Evolutionary conservation across 1,140 invertebrate species (phyloP).

Genomic region (Amphibalanus amphitrite): DNA sequence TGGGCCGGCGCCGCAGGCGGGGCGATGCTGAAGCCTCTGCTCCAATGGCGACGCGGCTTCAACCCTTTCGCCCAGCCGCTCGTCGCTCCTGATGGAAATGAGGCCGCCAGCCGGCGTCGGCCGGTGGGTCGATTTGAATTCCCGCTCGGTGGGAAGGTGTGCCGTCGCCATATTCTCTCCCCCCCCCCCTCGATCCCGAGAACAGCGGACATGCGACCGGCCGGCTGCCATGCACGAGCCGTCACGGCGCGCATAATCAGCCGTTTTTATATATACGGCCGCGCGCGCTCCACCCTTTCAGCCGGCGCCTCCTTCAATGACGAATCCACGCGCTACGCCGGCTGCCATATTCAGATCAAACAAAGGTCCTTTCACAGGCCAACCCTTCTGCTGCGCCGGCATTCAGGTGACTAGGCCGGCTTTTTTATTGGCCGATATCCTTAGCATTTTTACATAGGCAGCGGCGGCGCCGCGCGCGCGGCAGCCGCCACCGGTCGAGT

Average conservation of each 20-base stretch:
- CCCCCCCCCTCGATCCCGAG: neutral
- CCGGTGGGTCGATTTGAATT: neutral
- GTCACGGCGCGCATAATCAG: neutral
- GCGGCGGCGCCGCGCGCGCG: too few relatives aligned
- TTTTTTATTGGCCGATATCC: neutral
- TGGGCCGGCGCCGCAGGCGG: neutral
- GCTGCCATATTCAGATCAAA: slow-evolving; percentile 1
- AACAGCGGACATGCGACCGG: neutral
- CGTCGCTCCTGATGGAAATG: neutral
- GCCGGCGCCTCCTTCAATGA: neutral
- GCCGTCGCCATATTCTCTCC: neutral
- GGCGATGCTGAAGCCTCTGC: neutral
- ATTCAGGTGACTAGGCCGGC: neutral
- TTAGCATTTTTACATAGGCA: neutral
- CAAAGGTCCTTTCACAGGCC: neutral
- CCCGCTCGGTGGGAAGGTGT: neutral
- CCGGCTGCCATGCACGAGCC: neutral
- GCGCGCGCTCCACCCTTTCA: neutral
- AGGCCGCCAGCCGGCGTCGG: neutral
- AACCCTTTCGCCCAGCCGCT: neutral
- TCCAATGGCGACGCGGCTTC: neutral
- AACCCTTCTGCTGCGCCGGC: neutral
- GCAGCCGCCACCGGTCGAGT: too few relatives aligned
- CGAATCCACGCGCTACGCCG: neutral
- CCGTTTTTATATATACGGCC: neutral